Base-by-base conservation (phyloP, 2,797 vertebrate genomes). In the Limosa lapponica region DNA sequence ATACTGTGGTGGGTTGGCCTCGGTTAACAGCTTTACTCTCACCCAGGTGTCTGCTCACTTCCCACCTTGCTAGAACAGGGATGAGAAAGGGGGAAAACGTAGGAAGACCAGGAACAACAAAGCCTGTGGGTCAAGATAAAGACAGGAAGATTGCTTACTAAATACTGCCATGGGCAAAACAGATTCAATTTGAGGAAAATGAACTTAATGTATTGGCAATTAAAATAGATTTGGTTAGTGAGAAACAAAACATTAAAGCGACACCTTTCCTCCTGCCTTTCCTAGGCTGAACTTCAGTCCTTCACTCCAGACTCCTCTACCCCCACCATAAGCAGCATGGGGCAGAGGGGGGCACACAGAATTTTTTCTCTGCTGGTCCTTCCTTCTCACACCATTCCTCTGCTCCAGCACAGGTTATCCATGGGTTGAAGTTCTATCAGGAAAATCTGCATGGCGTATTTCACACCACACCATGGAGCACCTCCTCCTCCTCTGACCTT, bases 291-390 rank as follows among this genome's bases (percentile, higher is more conserved):
- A 67, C n/a, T 59, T 74, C 17, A 37, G 32, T 32, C 52, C 9
- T 67, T 51, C 32, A 28, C 46, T 75, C 37, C 54, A 59, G 72
- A 52, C 12, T 37, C 43, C n/a, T 64, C 48, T 36, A 14, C 13
- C 37, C 14, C 5, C 5, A 55, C 41, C 1, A 1, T 20, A 55
- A 41, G 34, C 3, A 4, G 8, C 30, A 87, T 17, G 23, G 23
- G 11, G 28, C 0, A 1, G 28, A 61, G 5, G 10, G 12, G 16
- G 28, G 6, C 19, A 48, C 11, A n/a, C 8, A 48, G 13, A 25
- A 48, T 48, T 70, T 48, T 62, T 54, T 34, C 24, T 85, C 44
- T 78, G 48, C 16, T 62, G 30, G 8, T 43, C 17, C 52, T 67
- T 77, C n/a, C 23, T 62, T 61, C 55, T 62, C 41, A 78, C 10